A percentile compares a stretch with the other conserved stretches of the same genome.
Conservation (phyloP, 2,797 vertebrate genomes). For the Pseudomugil tenellus region DNA sequence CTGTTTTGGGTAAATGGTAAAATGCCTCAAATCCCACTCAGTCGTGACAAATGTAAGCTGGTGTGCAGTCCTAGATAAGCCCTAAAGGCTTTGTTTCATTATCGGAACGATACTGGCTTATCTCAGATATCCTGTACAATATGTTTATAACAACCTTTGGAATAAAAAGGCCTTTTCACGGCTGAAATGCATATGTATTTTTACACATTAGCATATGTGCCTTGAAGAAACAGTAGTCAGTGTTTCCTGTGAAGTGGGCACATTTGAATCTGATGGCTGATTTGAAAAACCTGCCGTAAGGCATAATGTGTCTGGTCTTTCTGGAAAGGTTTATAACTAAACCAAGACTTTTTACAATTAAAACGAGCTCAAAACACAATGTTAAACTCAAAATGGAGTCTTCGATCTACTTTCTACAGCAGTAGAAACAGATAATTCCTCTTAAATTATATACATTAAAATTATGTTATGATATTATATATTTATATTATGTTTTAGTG, state of each 20-base stretch:
- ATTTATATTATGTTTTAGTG: neutral
- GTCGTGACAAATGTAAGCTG: conserved; percentile 41
- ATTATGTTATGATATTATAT: neutral
- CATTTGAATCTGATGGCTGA: conserved; percentile 51
- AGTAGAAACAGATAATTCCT: conserved; percentile 48
- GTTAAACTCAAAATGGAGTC: conserved; percentile 12
- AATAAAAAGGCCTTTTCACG: conserved; percentile 76
- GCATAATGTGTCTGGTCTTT: conserved; percentile 16
- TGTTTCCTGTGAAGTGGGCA: conserved; percentile 72
- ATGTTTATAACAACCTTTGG: conserved; percentile 77
- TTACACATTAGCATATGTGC: conserved; percentile 81
- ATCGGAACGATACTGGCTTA: conserved; percentile 64
- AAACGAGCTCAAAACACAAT: conserved; percentile 19
- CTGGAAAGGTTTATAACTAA: no score
- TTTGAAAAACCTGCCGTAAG: conserved; percentile 39
- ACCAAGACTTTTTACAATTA: no score
- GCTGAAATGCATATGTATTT: conserved; percentile 80
- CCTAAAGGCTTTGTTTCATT: conserved; percentile 65
- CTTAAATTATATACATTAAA: neutral
- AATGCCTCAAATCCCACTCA: conserved; percentile 56
- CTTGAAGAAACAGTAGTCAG: conserved; percentile 76
- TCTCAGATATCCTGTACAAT: conserved; percentile 69
- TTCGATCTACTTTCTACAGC: conserved; percentile 3
- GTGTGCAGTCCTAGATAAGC: conserved; percentile 56
- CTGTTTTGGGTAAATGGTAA: conserved; percentile 53